phyloP scores from a whole-genome alignment of 2,113 vertebrate genomes.

The Morone saxatilis region DNA sequence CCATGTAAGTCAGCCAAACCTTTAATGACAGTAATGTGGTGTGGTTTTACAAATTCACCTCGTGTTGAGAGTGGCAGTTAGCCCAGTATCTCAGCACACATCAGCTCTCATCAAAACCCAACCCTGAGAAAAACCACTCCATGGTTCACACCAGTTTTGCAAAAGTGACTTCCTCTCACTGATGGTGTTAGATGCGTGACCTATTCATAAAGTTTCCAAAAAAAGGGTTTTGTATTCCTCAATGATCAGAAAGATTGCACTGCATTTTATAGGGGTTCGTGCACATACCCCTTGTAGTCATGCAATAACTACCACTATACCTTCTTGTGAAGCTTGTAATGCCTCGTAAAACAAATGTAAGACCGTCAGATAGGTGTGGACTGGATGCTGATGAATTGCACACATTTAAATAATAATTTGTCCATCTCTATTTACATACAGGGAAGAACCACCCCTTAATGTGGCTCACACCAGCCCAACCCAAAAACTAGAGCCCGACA shows the following conservation, averaged over 20 bases:
- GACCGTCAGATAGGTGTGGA: too few species aligned
- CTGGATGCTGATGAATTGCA: not conserved
- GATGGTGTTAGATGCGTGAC: conserved; percentile 6
- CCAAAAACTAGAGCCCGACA: not conserved
- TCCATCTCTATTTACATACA: not conserved
- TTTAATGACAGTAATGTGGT: conserved; percentile 1
- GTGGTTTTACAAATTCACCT: conserved; percentile 33
- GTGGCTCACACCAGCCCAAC: not conserved
- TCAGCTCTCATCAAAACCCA: not conserved
- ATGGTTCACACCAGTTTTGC: not conserved
- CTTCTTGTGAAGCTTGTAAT: too few species aligned
- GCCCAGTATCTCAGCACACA: not conserved
- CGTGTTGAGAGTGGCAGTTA: conserved; percentile 8
- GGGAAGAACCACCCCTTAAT: not conserved
- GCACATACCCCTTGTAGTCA: too few species aligned
- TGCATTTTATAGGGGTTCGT: too few species aligned
- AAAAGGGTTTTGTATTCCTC: too few species aligned
- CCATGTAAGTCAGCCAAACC: conserved; percentile 6
- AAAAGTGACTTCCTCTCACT: conserved; percentile 33
- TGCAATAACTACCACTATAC: not conserved
- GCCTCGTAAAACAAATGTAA: too few species aligned
- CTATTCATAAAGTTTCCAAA: too few species aligned
- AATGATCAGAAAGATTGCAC: too few species aligned
- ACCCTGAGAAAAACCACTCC: conserved; percentile 1
- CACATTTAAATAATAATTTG: not conserved